These are phyloP conservation scores for Enteromius unitaeniatus DNA, from an alignment of 2,797 vertebrate species.

Conservation along the genomic window DNA sequence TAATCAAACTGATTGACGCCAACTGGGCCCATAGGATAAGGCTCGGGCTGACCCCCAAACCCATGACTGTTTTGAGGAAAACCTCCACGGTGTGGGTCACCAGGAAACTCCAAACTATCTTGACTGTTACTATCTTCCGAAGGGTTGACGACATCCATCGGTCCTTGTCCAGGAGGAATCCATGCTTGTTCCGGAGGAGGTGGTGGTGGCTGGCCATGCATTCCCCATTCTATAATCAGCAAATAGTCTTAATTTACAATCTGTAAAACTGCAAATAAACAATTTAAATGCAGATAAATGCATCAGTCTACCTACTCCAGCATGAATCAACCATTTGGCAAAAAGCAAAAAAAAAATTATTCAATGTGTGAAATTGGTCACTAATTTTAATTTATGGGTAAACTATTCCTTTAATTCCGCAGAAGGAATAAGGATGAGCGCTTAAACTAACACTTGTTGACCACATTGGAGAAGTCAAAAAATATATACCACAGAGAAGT, in stretches of 20 bases:
- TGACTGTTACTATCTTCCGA: slow-evolving; percentile 99
- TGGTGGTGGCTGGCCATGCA: slow-evolving; percentile 91
- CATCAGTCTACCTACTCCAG: neutral
- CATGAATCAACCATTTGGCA: neutral
- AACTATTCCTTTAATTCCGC: neutral
- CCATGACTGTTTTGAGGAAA: slow-evolving; percentile 99
- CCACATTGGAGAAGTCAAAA: neutral
- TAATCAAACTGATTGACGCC: slow-evolving; percentile 98
- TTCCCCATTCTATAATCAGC: slow-evolving; percentile 88
- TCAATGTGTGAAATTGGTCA: neutral
- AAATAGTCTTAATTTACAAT: neutral
- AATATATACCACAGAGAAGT: neutral
- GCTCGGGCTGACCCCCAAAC: slow-evolving; percentile 96
- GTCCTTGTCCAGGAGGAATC: slow-evolving; percentile 91
- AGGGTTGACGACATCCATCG: slow-evolving; percentile 95
- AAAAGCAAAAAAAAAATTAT: neutral
- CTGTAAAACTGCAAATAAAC: neutral
- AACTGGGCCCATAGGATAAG: slow-evolving; percentile 95
- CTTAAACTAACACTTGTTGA: neutral
- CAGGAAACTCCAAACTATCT: slow-evolving; percentile 95
- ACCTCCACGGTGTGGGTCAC: slow-evolving; percentile 89
- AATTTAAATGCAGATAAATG: neutral
- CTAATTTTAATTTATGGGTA: neutral
- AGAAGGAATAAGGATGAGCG: neutral
- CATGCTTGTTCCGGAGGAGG: slow-evolving; percentile 93